Base-by-base conservation (phyloP, 2,113 vertebrate species). In the Myiagra hebetior region DNA sequence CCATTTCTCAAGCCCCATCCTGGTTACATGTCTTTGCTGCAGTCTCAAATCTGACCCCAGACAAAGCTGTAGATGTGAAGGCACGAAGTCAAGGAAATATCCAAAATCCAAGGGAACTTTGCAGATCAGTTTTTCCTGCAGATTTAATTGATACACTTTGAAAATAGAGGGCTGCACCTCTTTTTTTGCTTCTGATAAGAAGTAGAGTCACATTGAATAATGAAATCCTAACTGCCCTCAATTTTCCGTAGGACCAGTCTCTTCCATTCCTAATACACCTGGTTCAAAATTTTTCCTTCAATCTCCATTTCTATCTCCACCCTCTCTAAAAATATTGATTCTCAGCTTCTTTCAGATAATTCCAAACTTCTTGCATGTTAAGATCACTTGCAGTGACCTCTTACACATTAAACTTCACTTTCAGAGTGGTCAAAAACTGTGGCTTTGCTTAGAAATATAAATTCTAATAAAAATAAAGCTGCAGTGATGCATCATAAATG, bases 401-500 rank as follows among this genome's bases (percentile, higher is more conserved):
- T 46, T 35, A 39, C 7, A 44, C 27, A 23, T 37, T 8, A 42
- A 41, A 60, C 6, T 59, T 56, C 22, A 39, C 4, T 39, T 89
- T 67, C 60, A 70, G 47, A 72, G 63, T 30, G 16, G 8, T n/a
- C 39, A 72, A 6, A 92, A 84, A 1, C 2, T 6, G 15, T 14
- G 10, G 7, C 39, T 89, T 85, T 64, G 27, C 39, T 59, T 30
- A 78, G 35, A 89, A 87, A 44, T 37, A 27, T 1, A n/a, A 72
- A 47, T 59, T 47, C 39, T 59, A 50, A 75, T 19, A 55, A 69
- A 65, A 86, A 46, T 37, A 49, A 91, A 82, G 28, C 16, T 50
- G 23, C 20, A 47, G 26, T 8, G 15, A 52, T 26, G 37, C 28
- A 57, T 39, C 2, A 0, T 2, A 35, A 35, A 3, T 8, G 4